phyloP scores from a whole-genome alignment of 2,888 invertebrate species.

The Latrodectus hesperus region DNA sequence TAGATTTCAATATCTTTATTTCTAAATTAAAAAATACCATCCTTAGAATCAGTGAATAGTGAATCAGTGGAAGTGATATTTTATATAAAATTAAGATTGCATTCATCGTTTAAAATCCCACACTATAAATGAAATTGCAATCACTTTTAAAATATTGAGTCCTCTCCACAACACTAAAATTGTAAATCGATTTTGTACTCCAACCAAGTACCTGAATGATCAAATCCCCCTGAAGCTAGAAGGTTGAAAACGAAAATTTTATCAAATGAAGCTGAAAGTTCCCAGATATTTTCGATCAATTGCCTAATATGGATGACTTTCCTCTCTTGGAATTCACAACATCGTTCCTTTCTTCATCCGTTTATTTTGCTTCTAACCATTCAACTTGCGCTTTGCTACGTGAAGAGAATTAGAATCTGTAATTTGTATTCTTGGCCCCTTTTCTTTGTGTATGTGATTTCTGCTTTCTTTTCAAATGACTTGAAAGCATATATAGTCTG shows the following conservation, averaged over 20 bases:
- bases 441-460: constrained; percentile 16
- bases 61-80: too few species aligned
- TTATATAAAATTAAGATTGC: too few species aligned
- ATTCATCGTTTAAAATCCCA: too few species aligned
- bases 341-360: constrained; percentile 11
- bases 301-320: constrained; percentile 35
- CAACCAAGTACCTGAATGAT: neutral
- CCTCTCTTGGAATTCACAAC: constrained; percentile 20
- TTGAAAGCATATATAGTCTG: constrained; percentile 22
- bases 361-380: constrained; percentile 19
- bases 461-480: constrained; percentile 28
- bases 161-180: neutral
- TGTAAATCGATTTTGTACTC: constrained; percentile 11
- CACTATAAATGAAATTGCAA: too few species aligned
- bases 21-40: too few species aligned
- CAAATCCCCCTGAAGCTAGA: neutral
- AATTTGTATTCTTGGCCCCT: constrained; percentile 36
- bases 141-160: too few species aligned
- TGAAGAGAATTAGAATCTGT: constrained; percentile 30
- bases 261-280: constrained; percentile 4
- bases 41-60: too few species aligned
- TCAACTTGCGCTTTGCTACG: constrained; percentile 19
- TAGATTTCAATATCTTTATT: too few species aligned
- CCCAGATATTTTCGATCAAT: constrained; percentile 16
- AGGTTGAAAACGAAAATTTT: neutral